Evolutionary conservation across 2,797 vertebrate species (phyloP).

Genomic region (Mus minutoides): DNA sequence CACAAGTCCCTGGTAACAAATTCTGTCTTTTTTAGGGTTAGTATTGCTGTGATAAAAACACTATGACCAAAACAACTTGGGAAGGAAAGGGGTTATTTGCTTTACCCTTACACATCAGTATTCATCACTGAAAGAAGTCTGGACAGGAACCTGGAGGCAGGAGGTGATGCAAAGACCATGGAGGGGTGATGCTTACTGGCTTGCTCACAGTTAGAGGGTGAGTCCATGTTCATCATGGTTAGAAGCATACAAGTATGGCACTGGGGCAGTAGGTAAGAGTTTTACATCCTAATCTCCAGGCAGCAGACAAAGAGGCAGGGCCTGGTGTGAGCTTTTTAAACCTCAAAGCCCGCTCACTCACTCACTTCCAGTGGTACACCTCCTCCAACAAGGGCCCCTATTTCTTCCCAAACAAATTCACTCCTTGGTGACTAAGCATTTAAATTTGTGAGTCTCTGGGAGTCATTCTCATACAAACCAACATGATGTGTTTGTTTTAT

Average conservation of each 20-base stretch:
- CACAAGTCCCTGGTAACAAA: background rate
- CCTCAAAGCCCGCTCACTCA: background rate
- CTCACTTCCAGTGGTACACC: background rate
- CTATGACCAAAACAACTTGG: background rate
- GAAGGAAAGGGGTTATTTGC: background rate
- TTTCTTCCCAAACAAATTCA: background rate
- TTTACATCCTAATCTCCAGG: background rate
- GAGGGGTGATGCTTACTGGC: background rate
- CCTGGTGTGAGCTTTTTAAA: background rate
- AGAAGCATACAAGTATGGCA: background rate
- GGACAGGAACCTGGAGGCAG: background rate
- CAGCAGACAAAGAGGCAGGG: background rate
- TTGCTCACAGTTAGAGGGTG: background rate
- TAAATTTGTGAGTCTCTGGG: background rate
- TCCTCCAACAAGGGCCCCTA: background rate
- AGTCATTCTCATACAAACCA: background rate
- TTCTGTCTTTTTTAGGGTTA: background rate
- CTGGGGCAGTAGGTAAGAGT: background rate
- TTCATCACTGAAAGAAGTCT: background rate
- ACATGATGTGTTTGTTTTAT: background rate
- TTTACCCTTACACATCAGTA: background rate
- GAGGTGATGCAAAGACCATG: background rate
- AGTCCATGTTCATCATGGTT: background rate
- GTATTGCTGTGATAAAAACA: background rate
- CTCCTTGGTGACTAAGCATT: background rate